Conservation (phyloP, 2,113 vertebrate genomes). For the Haemorhous mexicanus region DNA sequence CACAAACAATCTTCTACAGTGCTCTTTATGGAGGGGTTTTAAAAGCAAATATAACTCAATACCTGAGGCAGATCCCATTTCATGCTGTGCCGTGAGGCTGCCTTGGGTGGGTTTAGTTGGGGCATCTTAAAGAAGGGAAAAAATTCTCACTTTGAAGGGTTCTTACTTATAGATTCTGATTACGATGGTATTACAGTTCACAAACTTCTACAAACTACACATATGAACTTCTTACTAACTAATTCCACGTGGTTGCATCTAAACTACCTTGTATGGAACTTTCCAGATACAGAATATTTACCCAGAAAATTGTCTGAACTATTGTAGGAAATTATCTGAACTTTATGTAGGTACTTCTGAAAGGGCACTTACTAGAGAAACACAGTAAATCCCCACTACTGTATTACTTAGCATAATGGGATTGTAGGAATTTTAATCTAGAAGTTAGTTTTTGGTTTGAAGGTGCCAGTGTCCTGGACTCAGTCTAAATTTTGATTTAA, state of each 20-base stretch:
- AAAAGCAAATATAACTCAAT: background rate
- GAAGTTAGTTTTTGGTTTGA: background rate
- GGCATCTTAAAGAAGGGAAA: background rate
- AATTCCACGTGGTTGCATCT: background rate
- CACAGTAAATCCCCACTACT: background rate
- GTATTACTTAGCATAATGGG: background rate
- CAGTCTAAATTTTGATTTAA: background rate
- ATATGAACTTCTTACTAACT: background rate
- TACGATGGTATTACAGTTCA: background rate
- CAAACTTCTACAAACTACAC: background rate
- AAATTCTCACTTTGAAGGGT: background rate
- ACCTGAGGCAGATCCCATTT: background rate
- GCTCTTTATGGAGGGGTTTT: background rate
- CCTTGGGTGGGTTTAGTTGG: background rate
- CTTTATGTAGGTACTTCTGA: background rate
- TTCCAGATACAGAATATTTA: background rate
- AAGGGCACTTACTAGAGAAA: background rate
- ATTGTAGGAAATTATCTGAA: background rate
- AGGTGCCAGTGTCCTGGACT: background rate
- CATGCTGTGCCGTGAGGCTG: background rate
- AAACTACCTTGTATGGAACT: background rate
- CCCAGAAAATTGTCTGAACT: background rate
- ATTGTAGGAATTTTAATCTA: background rate
- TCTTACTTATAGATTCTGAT: background rate
- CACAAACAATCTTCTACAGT: background rate